Evolutionary conservation across 2,797 vertebrate species (phyloP).

Genomic region (Sebastolobus alascanus): DNA sequence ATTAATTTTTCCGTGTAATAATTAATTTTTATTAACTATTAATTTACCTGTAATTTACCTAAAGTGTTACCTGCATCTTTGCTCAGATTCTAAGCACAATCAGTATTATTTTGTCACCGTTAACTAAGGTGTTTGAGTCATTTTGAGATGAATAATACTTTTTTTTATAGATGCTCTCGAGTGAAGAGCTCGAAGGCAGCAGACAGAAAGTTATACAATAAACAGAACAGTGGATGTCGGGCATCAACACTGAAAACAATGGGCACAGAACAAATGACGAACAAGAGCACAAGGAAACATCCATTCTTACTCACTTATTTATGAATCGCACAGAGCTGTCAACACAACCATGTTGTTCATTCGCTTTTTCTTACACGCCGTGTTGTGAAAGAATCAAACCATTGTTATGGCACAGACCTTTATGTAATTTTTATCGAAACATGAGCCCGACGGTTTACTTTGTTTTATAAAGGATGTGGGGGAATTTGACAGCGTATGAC

Average conservation of each 20-base stretch:
- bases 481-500: constrained; percentile 32
- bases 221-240: constrained; percentile 49
- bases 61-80: not conserved
- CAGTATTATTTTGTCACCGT: constrained; percentile 7
- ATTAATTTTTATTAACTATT: too few relatives aligned
- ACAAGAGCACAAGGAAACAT: constrained; percentile 33
- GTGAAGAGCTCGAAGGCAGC: constrained; percentile 42
- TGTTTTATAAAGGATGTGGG: constrained; percentile 25
- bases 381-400: constrained; percentile 26
- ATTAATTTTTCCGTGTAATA: too few relatives aligned
- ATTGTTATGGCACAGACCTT: constrained; percentile 34
- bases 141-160: constrained; percentile 39
- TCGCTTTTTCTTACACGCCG: not conserved
- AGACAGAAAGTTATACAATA: constrained; percentile 51
- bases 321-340: constrained; percentile 45
- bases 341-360: constrained; percentile 22
- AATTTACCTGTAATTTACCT: too few relatives aligned
- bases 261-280: constrained; percentile 46
- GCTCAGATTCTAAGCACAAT: constrained; percentile 3
- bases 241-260: constrained; percentile 51
- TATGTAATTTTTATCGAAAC: constrained; percentile 40
- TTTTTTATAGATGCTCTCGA: constrained; percentile 42
- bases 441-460: constrained; percentile 31
- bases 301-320: constrained; percentile 38
- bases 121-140: constrained; percentile 18